Base-by-base conservation (phyloP, 2,888 invertebrate genomes). In the Hypselothyrea guttata region DNA sequence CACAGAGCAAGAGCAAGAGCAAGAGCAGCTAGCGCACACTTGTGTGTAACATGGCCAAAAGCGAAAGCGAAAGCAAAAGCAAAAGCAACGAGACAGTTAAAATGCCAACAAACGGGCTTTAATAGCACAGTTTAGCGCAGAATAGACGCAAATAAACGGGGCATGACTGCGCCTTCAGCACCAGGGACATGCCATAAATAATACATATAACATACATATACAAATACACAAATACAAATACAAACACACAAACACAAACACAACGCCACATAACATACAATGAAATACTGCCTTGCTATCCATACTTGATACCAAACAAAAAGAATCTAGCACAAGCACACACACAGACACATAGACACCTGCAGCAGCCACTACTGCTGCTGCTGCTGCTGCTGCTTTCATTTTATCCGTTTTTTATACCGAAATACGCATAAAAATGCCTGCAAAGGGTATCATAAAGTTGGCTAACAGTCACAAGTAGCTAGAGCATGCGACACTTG, bases 61-160 rank as follows among this genome's bases (percentile, higher is more conserved):
- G n/a, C n/a, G n/a, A n/a, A n/a, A n/a, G n/a, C n/a, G n/a, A 5
- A 22, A 5, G 22, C 5, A 69, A 66, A 70, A 67, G 56, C 65
- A 52, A 67, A 59, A 38, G 51, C 44, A 61, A 40, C 49, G 47
- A 75, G 68, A 71, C 75, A 64, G 66, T 83, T 75, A 75, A 75
- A 77, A 84, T 71, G 77, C 70, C 79, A 86, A 82, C 86, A 84
- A 84, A 82, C 68, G 74, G 74, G 75, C 76, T 83, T 75, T 83
- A 83, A 81, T 83, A 75, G 72, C 81, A 70, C 79, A 75, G 86
- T 86, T 86, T 78, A 85, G 78, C 85, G 73, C 66, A 85, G 78
- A 84, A 86, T 83, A 78, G 79, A 75, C 72, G 71, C 75, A 84
- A 84, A 86, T 84, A 86, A 84, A 83, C 62, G 78, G 70, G 72